Conservation (phyloP, 1,140 invertebrate genomes). For the Venturia canescens region DNA sequence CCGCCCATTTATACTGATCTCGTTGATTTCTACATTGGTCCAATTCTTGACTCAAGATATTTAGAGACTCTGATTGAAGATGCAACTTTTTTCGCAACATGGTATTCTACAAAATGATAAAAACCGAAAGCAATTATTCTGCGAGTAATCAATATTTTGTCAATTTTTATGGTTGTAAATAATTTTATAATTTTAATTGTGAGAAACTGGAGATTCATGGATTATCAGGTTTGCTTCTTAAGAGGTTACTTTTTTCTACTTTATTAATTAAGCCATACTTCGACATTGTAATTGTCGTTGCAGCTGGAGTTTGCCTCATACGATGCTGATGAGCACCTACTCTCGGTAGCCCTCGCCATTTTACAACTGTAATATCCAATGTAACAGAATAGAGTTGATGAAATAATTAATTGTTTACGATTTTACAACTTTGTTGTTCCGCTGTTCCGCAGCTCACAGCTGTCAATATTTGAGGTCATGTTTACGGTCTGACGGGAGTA, state of each 20-base stretch:
- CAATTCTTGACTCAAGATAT: constrained; percentile 86
- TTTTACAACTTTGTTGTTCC: neutral
- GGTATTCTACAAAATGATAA: constrained; percentile 30
- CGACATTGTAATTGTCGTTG: constrained; percentile 24
- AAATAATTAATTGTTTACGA: too few species aligned
- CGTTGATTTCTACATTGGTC: constrained; percentile 87
- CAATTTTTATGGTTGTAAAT: too few species aligned
- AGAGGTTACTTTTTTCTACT: constrained; percentile 35
- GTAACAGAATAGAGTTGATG: too few species aligned
- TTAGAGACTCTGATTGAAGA: constrained; percentile 87
- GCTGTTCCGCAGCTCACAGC: neutral
- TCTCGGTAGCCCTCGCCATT: constrained; percentile 10
- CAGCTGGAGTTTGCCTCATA: constrained; percentile 14
- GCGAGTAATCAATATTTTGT: too few species aligned
- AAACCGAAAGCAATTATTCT: neutral
- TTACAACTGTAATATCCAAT: neutral
- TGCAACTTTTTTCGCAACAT: constrained; percentile 83
- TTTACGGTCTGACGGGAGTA: neutral
- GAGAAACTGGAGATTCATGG: neutral
- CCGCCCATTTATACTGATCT: constrained; percentile 89
- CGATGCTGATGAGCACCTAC: neutral
- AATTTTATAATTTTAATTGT: neutral
- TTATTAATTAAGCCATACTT: neutral
- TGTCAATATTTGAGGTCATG: constrained; percentile 34
- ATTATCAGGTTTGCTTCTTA: too few species aligned